Conservation (phyloP, 2,113 vertebrate species). For the Microtus montanus region DNA sequence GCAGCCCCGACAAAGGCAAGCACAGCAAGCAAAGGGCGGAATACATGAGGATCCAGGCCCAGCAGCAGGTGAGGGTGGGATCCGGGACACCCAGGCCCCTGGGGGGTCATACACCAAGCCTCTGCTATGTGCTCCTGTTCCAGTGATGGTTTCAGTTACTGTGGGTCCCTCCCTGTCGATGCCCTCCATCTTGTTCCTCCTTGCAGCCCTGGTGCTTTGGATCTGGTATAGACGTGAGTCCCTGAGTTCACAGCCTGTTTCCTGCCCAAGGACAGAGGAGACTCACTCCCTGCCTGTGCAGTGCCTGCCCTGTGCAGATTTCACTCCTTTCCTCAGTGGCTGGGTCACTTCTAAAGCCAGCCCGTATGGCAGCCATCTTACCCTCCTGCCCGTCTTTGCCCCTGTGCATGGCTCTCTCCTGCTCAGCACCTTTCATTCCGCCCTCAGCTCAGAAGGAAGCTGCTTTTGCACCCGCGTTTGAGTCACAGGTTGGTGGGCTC, state of each 20-base stretch:
- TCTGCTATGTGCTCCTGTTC: background rate
- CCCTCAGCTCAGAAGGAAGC: background rate
- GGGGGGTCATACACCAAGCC: rapidly evolving
- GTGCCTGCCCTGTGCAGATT: background rate
- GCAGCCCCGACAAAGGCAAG: constrained; percentile 95
- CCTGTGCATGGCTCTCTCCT: too few relatives aligned
- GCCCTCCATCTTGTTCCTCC: background rate
- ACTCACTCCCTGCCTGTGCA: background rate
- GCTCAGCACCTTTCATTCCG: background rate
- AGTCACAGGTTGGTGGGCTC: background rate
- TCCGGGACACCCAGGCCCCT: rapidly evolving
- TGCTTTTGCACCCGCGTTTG: background rate
- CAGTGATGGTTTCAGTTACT: background rate
- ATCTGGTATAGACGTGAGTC: background rate
- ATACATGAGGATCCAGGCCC: constrained; percentile 93
- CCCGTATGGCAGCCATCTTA: rapidly evolving
- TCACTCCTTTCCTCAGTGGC: background rate
- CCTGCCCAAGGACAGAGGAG: background rate
- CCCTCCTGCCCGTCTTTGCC: background rate
- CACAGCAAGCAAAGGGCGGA: constrained; percentile 94
- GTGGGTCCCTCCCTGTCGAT: background rate
- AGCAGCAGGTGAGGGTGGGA: constrained; percentile 92
- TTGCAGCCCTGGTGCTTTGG: background rate
- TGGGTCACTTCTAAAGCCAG: background rate
- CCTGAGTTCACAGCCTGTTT: background rate